Evolutionary conservation across 2,888 invertebrate genomes (phyloP), one percentile per base, ranked within the genome.

Genomic region (Cataglyphis albicans): DNA sequence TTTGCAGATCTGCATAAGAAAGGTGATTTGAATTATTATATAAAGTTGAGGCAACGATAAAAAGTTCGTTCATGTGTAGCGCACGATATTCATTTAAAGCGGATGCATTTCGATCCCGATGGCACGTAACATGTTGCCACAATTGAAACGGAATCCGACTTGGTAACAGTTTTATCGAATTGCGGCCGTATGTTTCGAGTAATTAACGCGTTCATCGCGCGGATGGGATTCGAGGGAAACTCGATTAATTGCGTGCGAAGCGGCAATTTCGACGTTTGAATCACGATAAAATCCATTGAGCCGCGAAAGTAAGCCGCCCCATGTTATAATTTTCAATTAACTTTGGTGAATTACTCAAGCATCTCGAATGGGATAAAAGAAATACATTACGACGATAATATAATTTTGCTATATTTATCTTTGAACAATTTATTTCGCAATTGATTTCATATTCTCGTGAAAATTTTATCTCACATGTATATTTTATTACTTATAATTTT

Each of bases 41-140:
- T 25, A 55, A 55, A 44, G 41, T 59, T 3, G 32, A 68, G 12
- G 57, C 15, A 67, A 44, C 29, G 18, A 59, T 68, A 57, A 35
- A 70, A 78, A 68, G 21, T 15, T 32, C 21, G 68, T 64, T 78
- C 67, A 57, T 35, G 64, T 65, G 32, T 59, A 67, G n/a, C 41
- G 63, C 67, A 81, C 78, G 72, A 83, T 85, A 74, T 89, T 81
- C 72, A 73, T 81, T 85, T 84, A 85, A 85, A 88, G 80, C 70
- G 9, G 81, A 81, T 61, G 75, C 64, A 63, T 55, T 21, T 52
- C 44, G 48, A 67, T 65, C 12, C 7, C 18, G 65, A 21, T 10
- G 63, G 44, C 61, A 61, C 38, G 55, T 76, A 48, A 55, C 32
- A n/a, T 52, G 52, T 52, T 52, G 18, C 21, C 38, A 29, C 59